Base-by-base conservation (phyloP, 2,888 invertebrate species). In the Acronicta leporina region DNA sequence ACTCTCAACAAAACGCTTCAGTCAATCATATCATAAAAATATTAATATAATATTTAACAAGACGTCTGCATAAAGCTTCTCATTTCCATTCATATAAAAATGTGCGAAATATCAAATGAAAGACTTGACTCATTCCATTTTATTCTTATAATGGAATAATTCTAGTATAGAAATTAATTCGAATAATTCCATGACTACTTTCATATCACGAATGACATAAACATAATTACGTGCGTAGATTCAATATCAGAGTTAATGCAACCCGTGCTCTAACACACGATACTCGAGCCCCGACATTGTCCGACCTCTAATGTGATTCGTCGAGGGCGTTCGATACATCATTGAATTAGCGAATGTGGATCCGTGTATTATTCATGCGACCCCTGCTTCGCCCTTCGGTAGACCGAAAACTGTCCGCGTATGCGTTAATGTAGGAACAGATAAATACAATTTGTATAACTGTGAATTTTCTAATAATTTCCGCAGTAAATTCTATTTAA, bases 281-380 rank as follows among this genome's bases (percentile, higher is more conserved):
- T 41, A 38, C 15, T 5, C 13, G 33, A 52, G 44, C 58, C 30
- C 30, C 8, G 3, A 42, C 65, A 43, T 40, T 67, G 60, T 50
- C 51, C 41, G 54, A 48, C 68, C 69, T 50, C 43, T 15, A 25
- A 27, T 40, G 46, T 62, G 27, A 52, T 50, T 42, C 40, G 20
- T 10, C 14, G 40, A 48, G 54, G 41, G 42, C 38, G 43, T 41
- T 63, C 75, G 58, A 73, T 72, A 75, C 58, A 63, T 63, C 58
- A 67, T 55, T 72, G 75, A 72, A 73, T 75, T 75, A 75, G 55
- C 33, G 35, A 67, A 63, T 63, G 68, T 52, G 70, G 48, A 60
- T 61, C 50, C 38, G 49, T 63, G 44, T 60, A 51, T 67, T 72
- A 73, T 73, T 72, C 75, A 73, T 75, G 67, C 42, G 44, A 47